phyloP scores from a whole-genome alignment of 2,797 vertebrate genomes.

The Hipposideros larvatus region DNA sequence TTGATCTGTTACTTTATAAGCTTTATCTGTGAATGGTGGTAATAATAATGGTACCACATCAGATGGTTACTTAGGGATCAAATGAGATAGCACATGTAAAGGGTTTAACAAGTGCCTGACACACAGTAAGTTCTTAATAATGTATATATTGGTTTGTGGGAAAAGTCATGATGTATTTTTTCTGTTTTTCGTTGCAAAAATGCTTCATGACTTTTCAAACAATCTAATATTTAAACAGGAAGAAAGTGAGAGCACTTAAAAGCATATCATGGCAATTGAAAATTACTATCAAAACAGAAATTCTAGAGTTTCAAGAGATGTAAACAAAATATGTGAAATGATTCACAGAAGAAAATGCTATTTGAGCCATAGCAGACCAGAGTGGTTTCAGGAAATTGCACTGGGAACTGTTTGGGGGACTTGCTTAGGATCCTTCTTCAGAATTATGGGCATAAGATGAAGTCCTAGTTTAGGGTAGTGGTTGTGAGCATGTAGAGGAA shows the following conservation, averaged over 20 bases:
- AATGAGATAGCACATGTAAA: background rate
- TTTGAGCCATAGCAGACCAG: background rate
- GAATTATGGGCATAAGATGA: background rate
- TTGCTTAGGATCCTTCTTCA: constrained; percentile 22
- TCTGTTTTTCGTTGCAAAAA: too few species aligned
- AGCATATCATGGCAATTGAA: background rate
- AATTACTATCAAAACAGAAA: constrained; percentile 34
- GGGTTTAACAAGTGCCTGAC: background rate
- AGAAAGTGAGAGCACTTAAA: background rate
- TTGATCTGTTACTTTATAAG: background rate
- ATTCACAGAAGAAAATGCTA: background rate
- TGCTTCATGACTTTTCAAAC: too few species aligned
- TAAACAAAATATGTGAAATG: background rate
- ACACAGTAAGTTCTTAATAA: background rate
- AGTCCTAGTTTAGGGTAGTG: background rate
- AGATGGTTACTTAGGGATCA: background rate
- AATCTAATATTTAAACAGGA: background rate
- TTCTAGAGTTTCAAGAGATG: constrained; percentile 44
- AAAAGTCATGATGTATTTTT: too few species aligned
- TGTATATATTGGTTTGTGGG: background rate
- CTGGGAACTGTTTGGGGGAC: background rate
- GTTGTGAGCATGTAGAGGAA: background rate
- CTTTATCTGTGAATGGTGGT: background rate
- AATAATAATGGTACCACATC: background rate
- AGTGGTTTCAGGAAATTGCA: background rate